Evolutionary conservation across 2,113 vertebrate genomes (phyloP).

Genomic region (Nanger granti): DNA sequence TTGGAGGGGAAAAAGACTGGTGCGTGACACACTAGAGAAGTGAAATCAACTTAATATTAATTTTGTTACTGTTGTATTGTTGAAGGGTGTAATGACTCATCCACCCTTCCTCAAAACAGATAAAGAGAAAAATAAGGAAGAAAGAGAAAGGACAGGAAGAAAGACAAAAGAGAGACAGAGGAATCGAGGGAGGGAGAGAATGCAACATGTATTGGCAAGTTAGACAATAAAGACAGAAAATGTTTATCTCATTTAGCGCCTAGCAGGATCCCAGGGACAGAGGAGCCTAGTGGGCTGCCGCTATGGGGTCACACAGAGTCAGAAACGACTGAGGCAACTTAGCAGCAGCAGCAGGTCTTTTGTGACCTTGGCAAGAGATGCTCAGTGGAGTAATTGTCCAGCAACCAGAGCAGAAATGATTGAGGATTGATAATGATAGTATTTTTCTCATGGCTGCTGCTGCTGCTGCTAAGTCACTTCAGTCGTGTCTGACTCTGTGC

Average conservation of each 20-base stretch:
- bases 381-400: no score
- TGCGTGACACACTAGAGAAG: neutral
- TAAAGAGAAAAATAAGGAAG: neutral
- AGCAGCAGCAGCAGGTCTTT: no score
- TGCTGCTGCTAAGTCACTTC: no score
- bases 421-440: no score
- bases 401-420: no score
- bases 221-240: neutral
- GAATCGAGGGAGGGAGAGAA: neutral
- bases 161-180: neutral
- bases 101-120: neutral
- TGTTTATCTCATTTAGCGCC: neutral
- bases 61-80: neutral
- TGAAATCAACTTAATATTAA: neutral
- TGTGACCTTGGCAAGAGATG: no score
- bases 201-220: no score
- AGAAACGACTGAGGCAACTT: neutral
- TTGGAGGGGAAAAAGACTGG: neutral
- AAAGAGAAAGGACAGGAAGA: neutral
- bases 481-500: no score
- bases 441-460: no score
- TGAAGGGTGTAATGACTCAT: neutral
- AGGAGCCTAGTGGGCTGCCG: no score
- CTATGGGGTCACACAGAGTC: no score
- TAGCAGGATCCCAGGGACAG: neutral